Base-by-base conservation (phyloP, 2,113 vertebrate species). In the Sprattus sprattus region DNA sequence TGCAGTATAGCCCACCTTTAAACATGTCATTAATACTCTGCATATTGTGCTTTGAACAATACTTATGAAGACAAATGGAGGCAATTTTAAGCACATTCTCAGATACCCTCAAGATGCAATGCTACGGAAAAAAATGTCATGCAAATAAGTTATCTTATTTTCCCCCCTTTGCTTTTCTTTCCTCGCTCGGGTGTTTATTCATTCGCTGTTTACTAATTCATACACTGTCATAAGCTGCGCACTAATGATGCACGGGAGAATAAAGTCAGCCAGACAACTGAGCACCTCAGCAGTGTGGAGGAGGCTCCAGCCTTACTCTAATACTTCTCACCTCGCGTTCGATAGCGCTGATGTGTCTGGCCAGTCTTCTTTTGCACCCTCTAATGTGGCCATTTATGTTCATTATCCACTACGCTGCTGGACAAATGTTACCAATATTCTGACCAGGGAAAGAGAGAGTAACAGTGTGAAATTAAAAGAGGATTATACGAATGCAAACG, bases 121-220 rank as follows among this genome's bases (percentile, higher is more conserved):
- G 64, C 25, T 4, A 28, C 64, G 32, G 64, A 32, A 71, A 32
- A 32, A 28, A 11, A 71, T 71, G 64, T 71, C 28, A 71, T 71
- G 64, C 25, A 71, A 71, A 71, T 71, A 32, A 28, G 5, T 57
- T 57, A 4, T 60, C 20, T 39, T 39, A 39, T 39, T 39, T 39
- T 60, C 28, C 54, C 54, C 54, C 64, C 1, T 11, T 4, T 71
- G 64, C 64, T 71, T 71, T 71, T 71, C 64, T 71, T 32, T 71
- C 25, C 64, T 32, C 64, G 10, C 32, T 71, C 25, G n/a, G 64
- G 7, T 71, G 64, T 28, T 71, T 32, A 71, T 71, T 71, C 64
- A 71, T 71, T 28, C 32, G 64, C 64, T 71, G 64, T 71, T 71
- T 71, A 71, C 64, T 71, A 71, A 71, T 71, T 71, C 64, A 71